These are phyloP conservation scores for Catocala nupta DNA, from an alignment of 2,888 invertebrate genomes.

Conservation along the genomic window DNA sequence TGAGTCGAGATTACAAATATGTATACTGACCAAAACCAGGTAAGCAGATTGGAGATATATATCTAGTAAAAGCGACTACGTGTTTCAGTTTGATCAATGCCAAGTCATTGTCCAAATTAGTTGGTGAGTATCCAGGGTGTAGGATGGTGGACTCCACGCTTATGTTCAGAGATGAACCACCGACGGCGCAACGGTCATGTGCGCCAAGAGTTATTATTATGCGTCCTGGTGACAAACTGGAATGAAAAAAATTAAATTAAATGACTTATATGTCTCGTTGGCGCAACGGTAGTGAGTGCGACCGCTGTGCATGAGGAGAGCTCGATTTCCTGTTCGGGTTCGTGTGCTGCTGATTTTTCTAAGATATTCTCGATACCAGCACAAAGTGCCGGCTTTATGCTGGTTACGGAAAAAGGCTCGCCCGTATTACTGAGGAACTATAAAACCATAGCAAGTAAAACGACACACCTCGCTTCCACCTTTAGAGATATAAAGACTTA, in stretches of 20 bases:
- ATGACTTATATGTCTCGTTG: neutral
- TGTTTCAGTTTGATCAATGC: constrained; percentile 86
- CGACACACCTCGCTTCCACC: too few species aligned
- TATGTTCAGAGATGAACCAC: constrained; percentile 79
- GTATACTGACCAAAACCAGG: constrained; percentile 77
- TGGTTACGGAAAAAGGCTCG: too few species aligned
- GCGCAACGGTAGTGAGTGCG: too few species aligned
- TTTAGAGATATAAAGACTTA: too few species aligned
- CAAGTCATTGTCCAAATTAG: constrained; percentile 86
- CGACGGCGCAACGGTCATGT: constrained; percentile 83
- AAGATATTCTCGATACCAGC: too few species aligned
- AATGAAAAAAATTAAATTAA: constrained; percentile 4
- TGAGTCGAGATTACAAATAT: too few species aligned
- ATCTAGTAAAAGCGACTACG: constrained; percentile 79
- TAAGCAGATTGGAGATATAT: constrained; percentile 87
- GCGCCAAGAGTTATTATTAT: constrained; percentile 86
- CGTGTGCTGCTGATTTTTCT: too few species aligned
- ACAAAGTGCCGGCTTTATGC: too few species aligned
- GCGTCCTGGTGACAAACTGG: constrained; percentile 62
- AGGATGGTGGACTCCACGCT: constrained; percentile 82
- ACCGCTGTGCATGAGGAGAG: too few species aligned
- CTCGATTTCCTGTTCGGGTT: too few species aligned
- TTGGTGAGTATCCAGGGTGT: constrained; percentile 85
- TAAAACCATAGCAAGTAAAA: too few species aligned
- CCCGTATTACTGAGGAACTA: too few species aligned